A percentile compares a stretch with the other conserved stretches of the same genome.
phyloP scores from a whole-genome alignment of 2,113 vertebrate genomes.

The Phyllostomus discolor region DNA sequence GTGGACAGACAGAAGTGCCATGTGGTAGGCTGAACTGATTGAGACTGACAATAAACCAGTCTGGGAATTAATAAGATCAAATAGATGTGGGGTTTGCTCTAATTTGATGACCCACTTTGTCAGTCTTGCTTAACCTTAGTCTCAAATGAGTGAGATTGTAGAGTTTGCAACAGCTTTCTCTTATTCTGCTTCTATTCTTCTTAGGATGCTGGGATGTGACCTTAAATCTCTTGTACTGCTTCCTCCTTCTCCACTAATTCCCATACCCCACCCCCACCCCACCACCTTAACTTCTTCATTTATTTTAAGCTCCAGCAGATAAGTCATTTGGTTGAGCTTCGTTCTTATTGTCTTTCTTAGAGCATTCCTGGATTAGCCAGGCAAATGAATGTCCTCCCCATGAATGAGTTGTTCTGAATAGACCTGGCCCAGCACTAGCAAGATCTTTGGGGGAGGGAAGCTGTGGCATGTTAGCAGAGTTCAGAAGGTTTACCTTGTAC shows the following conservation, averaged over 20 bases:
- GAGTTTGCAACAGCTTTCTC: neutral
- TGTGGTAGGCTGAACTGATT: neutral
- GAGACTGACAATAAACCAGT: slow-evolving; percentile 48
- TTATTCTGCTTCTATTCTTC: neutral
- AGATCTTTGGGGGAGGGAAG: neutral
- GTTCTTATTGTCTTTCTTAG: neutral
- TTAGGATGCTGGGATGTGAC: neutral
- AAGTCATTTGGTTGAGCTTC: neutral
- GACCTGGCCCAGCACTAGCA: neutral
- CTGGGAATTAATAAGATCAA: slow-evolving; percentile 64
- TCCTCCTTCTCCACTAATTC: no score
- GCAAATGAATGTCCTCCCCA: neutral
- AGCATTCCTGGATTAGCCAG: neutral
- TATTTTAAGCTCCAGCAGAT: neutral
- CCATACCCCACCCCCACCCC: neutral
- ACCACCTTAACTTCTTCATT: neutral
- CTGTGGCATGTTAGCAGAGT: neutral
- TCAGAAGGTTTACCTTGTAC: neutral
- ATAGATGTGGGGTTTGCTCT: slow-evolving; percentile 14
- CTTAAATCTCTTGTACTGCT: neutral
- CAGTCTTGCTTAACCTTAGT: slow-evolving; percentile 64
- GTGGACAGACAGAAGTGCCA: slow-evolving; percentile 4
- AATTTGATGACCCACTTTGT: slow-evolving; percentile 68
- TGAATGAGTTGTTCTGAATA: neutral
- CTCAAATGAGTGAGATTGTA: slow-evolving; percentile 54